Conservation (phyloP, 1,140 invertebrate species). For the Pachypsylla venusta region DNA sequence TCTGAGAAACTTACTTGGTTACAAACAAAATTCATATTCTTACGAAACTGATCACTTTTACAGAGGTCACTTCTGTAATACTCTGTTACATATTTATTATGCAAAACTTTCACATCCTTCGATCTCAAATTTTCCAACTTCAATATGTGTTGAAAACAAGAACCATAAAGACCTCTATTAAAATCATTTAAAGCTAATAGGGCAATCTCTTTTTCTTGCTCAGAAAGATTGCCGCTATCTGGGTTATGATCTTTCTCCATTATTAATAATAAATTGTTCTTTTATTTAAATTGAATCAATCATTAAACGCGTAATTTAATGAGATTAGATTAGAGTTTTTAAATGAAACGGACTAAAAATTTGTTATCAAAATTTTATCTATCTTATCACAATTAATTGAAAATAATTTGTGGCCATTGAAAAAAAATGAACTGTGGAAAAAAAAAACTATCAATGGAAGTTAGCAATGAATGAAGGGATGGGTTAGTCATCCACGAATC, state of each 20-base stretch:
- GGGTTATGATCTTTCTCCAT: background rate
- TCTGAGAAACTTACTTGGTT: slow-evolving; percentile 38
- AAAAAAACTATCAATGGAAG: too few species aligned
- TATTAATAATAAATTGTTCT: too few species aligned
- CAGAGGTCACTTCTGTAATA: slow-evolving; percentile 53
- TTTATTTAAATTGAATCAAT: too few species aligned
- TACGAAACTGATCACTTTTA: slow-evolving; percentile 53
- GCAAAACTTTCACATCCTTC: slow-evolving; percentile 49
- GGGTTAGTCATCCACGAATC: too few species aligned
- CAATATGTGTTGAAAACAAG: slow-evolving; percentile 40
- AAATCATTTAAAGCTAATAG: slow-evolving; percentile 40
- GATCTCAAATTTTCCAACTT: slow-evolving; percentile 41
- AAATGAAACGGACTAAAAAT: too few species aligned
- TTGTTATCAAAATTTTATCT: too few species aligned
- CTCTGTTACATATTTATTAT: slow-evolving; percentile 56
- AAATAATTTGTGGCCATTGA: too few species aligned
- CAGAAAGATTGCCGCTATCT: slow-evolving; percentile 28
- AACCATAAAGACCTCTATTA: slow-evolving; percentile 37
- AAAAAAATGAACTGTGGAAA: too few species aligned
- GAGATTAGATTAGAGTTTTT: too few species aligned
- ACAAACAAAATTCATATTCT: slow-evolving; percentile 44
- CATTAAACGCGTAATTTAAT: too few species aligned
- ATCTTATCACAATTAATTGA: too few species aligned
- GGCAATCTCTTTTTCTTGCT: slow-evolving; percentile 41
- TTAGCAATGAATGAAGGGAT: too few species aligned